These are phyloP conservation scores for Mirza zaza DNA, from an alignment of 2,113 vertebrate genomes.

Conservation along the genomic window DNA sequence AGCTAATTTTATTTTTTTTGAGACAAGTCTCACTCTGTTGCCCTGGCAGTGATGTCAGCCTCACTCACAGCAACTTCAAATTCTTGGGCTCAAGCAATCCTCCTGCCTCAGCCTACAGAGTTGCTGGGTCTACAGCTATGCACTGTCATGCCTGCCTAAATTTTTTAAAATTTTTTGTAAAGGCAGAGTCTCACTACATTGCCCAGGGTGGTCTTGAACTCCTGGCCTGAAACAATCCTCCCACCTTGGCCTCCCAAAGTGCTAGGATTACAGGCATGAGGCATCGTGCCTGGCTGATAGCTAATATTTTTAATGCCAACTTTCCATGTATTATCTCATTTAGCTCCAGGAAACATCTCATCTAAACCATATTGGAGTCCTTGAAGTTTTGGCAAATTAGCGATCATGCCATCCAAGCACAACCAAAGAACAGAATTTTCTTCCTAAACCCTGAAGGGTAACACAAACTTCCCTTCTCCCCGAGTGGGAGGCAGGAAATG, in stretches of 20 bases:
- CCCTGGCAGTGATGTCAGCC: no score
- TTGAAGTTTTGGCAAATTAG: not conserved
- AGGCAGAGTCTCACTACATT: not conserved
- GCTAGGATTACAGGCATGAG: not conserved
- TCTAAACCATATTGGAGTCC: not conserved
- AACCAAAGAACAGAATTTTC: not conserved
- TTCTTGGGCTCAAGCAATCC: not conserved
- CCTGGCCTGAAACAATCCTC: not conserved
- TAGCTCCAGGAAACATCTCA: not conserved
- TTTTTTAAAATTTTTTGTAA: not conserved
- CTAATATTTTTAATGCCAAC: not conserved
- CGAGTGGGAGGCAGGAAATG: not conserved
- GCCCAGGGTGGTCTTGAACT: not conserved
- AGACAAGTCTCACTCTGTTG: not conserved
- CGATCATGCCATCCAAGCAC: not conserved
- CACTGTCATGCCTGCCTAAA: not conserved
- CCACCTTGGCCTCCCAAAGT: not conserved
- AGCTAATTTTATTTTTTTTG: no score
- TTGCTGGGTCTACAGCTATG: not conserved
- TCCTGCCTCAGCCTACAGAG: not conserved
- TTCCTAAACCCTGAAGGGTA: not conserved
- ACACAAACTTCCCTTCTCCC: not conserved
- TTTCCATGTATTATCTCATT: not conserved
- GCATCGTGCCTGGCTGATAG: not conserved
- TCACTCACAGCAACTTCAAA: not conserved